Evolutionary conservation across 2,797 vertebrate species (phyloP), one percentile per base, ranked within the genome.

Genomic region (Manis pentadactyla): DNA sequence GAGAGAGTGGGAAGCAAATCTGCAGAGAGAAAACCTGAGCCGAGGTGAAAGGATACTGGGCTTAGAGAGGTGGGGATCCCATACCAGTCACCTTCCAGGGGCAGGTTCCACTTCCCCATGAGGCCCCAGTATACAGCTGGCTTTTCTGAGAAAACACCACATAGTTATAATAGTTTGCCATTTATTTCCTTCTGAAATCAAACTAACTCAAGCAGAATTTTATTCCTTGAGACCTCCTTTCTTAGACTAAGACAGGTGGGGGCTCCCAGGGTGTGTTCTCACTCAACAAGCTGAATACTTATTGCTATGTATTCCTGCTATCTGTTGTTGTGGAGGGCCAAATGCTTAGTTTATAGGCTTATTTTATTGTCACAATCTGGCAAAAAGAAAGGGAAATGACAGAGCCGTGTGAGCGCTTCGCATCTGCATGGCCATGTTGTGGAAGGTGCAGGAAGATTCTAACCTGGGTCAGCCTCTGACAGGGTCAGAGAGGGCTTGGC

Each of bases 131-230:
- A 0, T 39, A 8, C 29, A 42, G 12, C 46, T 71, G 39, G 13
- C 53, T n/a, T 74, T 90, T 89, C 93, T 12, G 14, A 87, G 46
- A 75, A 68, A 75, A 63, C 73, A 69, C 23, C 42, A 39, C 59
- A 5, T 46, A 61, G 90, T 92, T 81, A 13, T 79, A 71, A 66
- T 53, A 46, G 39, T 55, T 39, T 85, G 12, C 17, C 42, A 1
- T 61, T 49, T 55, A 64, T 27, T 29, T 4, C 1, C 31, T 39
- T 66, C 15, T 27, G 55, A 81, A 74, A 59, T 81, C 27, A 81
- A 78, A 23, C 31, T 46, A 37, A 7, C 59, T 79, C 55, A n/a
- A 68, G 61, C 55, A 66, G 2, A 29, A 21, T 64, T 63, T 3
- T 57, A 7, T 29, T 64, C 23, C 29, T 77, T 59, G 14, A 49